Percentiles rank a stretch among this genome's conserved stretches.
These are phyloP conservation scores for Drosophila leontia DNA, from an alignment of 1,140 invertebrate genomes.

Conservation along the genomic window DNA sequence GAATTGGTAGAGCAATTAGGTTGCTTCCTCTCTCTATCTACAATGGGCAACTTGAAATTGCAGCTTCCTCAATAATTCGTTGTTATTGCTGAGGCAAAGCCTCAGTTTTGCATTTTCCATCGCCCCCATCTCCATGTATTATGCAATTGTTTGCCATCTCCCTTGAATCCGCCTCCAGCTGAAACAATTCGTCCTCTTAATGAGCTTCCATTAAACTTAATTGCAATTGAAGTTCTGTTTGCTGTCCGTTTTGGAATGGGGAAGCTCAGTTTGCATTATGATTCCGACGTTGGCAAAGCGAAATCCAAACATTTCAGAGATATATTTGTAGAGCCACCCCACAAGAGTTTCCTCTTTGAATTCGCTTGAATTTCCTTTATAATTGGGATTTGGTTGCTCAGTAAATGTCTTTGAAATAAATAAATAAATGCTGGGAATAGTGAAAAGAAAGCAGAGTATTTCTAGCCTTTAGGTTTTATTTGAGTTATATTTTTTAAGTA, in stretches of 20 bases:
- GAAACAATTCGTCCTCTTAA: slow-evolving; percentile 73
- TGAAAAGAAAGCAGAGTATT: no score
- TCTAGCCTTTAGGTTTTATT: no score
- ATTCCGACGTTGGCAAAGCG: slow-evolving; percentile 14
- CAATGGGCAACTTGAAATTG: slow-evolving; percentile 33
- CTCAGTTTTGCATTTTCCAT: slow-evolving; percentile 14
- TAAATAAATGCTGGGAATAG: no score
- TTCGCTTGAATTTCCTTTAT: slow-evolving; percentile 20
- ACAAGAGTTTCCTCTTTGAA: slow-evolving; percentile 13
- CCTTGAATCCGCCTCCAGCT: slow-evolving; percentile 8
- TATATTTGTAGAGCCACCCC: background rate
- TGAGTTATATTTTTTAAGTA: no score
- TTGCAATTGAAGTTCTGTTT: slow-evolving; percentile 77
- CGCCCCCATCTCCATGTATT: slow-evolving; percentile 30
- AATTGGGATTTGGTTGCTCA: slow-evolving; percentile 49
- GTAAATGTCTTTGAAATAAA: no score
- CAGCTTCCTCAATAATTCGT: slow-evolving; percentile 59
- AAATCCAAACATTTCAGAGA: slow-evolving; percentile 47
- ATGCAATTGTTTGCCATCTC: slow-evolving; percentile 66
- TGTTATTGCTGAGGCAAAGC: slow-evolving; percentile 23
- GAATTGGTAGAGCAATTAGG: slow-evolving; percentile 52
- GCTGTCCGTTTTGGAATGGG: slow-evolving; percentile 29
- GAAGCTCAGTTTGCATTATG: slow-evolving; percentile 15
- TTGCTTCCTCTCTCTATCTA: slow-evolving; percentile 49
- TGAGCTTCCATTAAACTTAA: slow-evolving; percentile 83